Evolutionary conservation across 2,113 vertebrate species (phyloP), one percentile per base, ranked within the genome.

Genomic region (Perognathus longimembris): DNA sequence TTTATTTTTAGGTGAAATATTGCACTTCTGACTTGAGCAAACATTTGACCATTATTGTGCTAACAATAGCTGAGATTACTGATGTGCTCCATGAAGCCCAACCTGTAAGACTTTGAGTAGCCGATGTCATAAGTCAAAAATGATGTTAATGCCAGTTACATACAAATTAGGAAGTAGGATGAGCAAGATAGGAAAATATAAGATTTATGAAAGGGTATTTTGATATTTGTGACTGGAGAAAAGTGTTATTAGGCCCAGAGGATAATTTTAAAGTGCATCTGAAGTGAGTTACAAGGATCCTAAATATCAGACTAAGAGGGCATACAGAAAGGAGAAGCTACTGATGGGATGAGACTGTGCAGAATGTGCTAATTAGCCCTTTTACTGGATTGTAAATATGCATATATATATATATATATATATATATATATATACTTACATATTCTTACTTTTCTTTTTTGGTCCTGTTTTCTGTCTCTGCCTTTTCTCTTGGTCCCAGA

Each of bases 401-500:
- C 6, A 38, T 11, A 54, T 26, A 34, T 7, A 32, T 28, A 78
- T 22, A 84, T 79, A 57, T 69, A 74, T 34, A 63, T 70, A 74
- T 34, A 88, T 88, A 71, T 71, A 1, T 5, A 34, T 8, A 54
- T 26, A 36, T 6, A 22, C 24, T 69, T 28, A 84, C 79, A 63
- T 75, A 74, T 36, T 30, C 32, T 71, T 63, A 83, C 36, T 75
- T 5, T 87, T 93, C n/a, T 77, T 83, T n/a, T 30, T 87, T 84
- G 36, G 6, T 73, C 7, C 30, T 91, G 5, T 81, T 92, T 88
- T 57, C 24, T 64, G 30, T 59, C 17, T 77, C 0, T 63, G n/a
- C 59, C 14, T 88, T 76, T 90, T 34, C 66, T 40, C 24, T 77
- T 40, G 20, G 12, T 77, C 77, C 9, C 26, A 73, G 38, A 67